phyloP scores from a whole-genome alignment of 2,113 vertebrate genomes.

The Anseranas semipalmata region DNA sequence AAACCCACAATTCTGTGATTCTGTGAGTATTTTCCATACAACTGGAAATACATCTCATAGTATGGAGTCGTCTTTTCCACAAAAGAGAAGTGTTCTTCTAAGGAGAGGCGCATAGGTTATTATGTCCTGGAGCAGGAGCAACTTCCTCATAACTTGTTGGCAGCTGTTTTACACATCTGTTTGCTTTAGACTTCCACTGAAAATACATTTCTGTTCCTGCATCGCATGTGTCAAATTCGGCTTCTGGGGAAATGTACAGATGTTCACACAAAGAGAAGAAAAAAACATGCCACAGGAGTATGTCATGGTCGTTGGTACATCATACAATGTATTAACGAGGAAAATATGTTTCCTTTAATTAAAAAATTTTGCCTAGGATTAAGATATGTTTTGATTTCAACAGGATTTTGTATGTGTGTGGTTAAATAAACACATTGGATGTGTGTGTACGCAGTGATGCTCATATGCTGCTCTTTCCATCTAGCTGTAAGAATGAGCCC shows the following conservation, averaged over 20 bases:
- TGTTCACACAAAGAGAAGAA: conserved; percentile 49
- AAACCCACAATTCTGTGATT: neutral
- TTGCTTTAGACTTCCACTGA: conserved; percentile 50
- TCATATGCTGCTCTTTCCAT: neutral
- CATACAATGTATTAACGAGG: conserved; percentile 40
- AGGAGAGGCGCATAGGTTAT: neutral
- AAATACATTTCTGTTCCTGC: conserved; percentile 51
- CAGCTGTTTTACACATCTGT: conserved; percentile 64
- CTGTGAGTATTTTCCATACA: neutral
- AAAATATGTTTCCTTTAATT: conserved; percentile 62
- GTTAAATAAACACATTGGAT: neutral
- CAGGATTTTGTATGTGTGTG: neutral
- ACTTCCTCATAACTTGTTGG: conserved; percentile 53
- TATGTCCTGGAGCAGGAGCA: conserved; percentile 22
- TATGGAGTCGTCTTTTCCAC: neutral
- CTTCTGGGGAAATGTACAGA: conserved; percentile 69
- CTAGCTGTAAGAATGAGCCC: neutral
- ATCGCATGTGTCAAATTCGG: conserved; percentile 53
- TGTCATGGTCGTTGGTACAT: conserved; percentile 34
- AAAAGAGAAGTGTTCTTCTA: neutral
- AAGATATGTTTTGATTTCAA: conserved; percentile 23
- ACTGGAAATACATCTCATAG: accelerated
- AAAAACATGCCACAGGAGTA: conserved; percentile 40
- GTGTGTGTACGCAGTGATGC: neutral
- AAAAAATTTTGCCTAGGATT: conserved; percentile 20